These are phyloP conservation scores for Phyllotis vaccarum DNA, from an alignment of 2,797 vertebrate genomes.

Conservation along the genomic window DNA sequence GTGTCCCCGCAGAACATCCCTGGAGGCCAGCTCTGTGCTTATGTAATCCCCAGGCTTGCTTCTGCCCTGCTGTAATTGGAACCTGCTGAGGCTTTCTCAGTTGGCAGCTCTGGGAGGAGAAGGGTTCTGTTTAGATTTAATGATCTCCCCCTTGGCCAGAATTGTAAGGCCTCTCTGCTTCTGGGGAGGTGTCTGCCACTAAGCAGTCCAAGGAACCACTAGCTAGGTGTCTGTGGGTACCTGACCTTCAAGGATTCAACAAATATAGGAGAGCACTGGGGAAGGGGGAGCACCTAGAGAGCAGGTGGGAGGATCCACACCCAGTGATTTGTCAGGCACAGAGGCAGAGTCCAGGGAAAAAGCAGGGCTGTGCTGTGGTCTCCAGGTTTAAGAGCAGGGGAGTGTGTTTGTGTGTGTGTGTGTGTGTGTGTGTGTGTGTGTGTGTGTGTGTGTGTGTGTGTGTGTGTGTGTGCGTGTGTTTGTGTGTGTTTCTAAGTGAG, in stretches of 20 bases:
- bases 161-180: background rate
- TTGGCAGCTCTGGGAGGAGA: conserved; percentile 71
- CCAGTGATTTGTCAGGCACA: conserved; percentile 71
- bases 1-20: background rate
- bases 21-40: conserved; percentile 5
- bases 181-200: background rate
- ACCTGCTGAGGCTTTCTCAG: conserved; percentile 67
- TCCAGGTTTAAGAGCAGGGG: conserved; percentile 3
- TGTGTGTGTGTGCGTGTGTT: background rate
- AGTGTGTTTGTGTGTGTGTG: background rate
- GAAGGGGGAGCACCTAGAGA: conserved; percentile 68
- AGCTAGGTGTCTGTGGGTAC: conserved; percentile 20
- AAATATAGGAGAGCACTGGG: conserved; percentile 72
- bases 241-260: conserved; percentile 66
- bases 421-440: background rate
- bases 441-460: background rate
- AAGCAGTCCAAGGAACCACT: conserved; percentile 6
- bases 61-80: conserved; percentile 75
- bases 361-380: fast-evolving
- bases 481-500: background rate
- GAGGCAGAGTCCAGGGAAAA: conserved; percentile 54
- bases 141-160: conserved; percentile 52
- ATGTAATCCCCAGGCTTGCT: conserved; percentile 44
- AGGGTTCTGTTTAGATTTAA: conserved; percentile 70
- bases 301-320: conserved; percentile 67